Evolutionary conservation across 2,797 vertebrate species (phyloP), one percentile per base, ranked within the genome.

Genomic region (Sus cebifrons): DNA sequence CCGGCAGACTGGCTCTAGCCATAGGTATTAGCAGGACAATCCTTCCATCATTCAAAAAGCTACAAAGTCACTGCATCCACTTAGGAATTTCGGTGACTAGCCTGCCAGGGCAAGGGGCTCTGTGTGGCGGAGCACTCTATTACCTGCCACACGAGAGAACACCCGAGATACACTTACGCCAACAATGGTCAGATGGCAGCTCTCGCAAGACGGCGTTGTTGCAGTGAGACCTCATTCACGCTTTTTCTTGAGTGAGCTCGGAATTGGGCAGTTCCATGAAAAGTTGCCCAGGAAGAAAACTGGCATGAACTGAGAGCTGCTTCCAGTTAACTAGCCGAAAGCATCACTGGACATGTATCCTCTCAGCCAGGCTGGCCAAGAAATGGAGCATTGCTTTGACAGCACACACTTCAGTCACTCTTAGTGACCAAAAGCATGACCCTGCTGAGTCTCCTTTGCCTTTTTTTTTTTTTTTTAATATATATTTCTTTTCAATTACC

Each of bases 271-370:
- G 11, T 75, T 91, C 27, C 27, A 82, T 16, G 21, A 84, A n/a
- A 20, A 73, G 32, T 32, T 95, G 84, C 14, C 36, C n/a, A 91
- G 29, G 15, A 94, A 78, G 54, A 78, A 84, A 96, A 95, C 29
- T 84, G 25, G 1, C 15, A 9, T 27, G 32, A 89, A 93, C 86
- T 89, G 54, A 71, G 96, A 62, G 32, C 27, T 79, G n/a, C 20
- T 58, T 82, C 25, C 62, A 77, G 27, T 54, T 75, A 81, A n/a
- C 17, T 20, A 75, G 20, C 16, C 73, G 79, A 91, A 94, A 74
- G 71, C 60, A 91, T 85, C 78, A 92, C 32, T 58, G 67, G 65
- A 90, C 58, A 95, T 18, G 62, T 0, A 15, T 29, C 27, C 44
- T 87, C 67, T 90, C 56, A 85, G 92, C 29, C 74, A 86, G 44